phyloP scores from a whole-genome alignment of 2,113 vertebrate species.

The Cromileptes altivelis region DNA sequence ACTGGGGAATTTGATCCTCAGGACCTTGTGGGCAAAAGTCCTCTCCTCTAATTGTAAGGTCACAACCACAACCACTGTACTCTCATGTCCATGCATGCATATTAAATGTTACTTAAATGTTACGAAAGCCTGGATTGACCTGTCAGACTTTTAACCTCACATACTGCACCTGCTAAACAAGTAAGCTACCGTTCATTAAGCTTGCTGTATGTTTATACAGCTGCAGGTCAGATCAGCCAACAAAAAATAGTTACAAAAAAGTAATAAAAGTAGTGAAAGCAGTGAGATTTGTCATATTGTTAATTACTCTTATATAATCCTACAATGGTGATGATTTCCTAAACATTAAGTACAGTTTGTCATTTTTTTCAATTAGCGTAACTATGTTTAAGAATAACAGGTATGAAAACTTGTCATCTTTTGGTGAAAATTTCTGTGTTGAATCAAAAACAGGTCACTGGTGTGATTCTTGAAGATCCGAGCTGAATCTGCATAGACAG shows the following conservation, averaged over 20 bases:
- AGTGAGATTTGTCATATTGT: neutral
- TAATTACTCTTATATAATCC: neutral
- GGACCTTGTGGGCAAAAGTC: slow-evolving; percentile 45
- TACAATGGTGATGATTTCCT: neutral
- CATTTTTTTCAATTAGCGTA: neutral
- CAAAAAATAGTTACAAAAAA: neutral
- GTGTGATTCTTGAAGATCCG: no score
- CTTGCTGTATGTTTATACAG: neutral
- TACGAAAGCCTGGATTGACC: slow-evolving; percentile 11
- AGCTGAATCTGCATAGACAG: no score
- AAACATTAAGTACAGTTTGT: neutral
- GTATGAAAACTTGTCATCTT: no score
- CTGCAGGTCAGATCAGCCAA: neutral
- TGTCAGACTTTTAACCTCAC: neutral
- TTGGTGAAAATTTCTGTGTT: no score
- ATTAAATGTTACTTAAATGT: slow-evolving; percentile 46
- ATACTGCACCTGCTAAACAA: slow-evolving; percentile 7
- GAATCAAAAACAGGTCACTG: no score
- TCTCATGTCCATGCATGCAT: slow-evolving; percentile 48
- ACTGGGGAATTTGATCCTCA: slow-evolving; percentile 31
- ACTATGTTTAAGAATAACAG: neutral
- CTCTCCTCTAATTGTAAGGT: slow-evolving; percentile 60
- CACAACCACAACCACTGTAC: slow-evolving; percentile 34
- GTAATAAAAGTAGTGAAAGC: neutral
- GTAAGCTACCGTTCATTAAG: neutral